Evolutionary conservation across 1,140 invertebrate genomes (phyloP).

Genomic region (Ectropis grisescens): DNA sequence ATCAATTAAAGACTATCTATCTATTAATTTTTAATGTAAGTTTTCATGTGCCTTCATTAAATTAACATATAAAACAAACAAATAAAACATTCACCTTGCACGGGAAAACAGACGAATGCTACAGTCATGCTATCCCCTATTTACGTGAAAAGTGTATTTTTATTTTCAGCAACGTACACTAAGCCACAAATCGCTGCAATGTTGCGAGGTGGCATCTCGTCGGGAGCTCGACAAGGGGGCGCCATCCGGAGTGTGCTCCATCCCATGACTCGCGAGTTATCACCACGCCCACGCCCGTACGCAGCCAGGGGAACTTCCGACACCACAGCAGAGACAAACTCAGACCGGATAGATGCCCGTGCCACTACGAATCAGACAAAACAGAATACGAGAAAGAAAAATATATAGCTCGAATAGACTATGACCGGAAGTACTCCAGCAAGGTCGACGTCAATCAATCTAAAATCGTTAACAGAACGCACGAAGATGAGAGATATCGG

Average conservation of each 20-base stretch:
- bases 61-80: no score
- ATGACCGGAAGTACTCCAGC: conserved; percentile 35
- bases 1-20: no score
- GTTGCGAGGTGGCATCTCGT: conserved; percentile 31
- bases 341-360: neutral
- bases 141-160: no score
- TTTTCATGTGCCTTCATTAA: no score
- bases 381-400: conserved; percentile 24
- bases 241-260: no score
- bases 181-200: conserved; percentile 57
- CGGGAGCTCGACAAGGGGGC: conserved; percentile 6
- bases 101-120: no score
- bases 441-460: conserved; percentile 30
- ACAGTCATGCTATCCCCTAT: no score
- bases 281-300: conserved; percentile 19
- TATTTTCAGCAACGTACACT: conserved; percentile 35
- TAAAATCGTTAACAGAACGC: conserved; percentile 5
- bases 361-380: neutral
- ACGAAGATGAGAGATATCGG: conserved; percentile 22
- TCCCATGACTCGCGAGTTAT: conserved; percentile 27
- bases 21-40: no score
- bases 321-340: neutral
- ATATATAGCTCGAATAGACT: no score
- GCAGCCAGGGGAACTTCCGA: conserved; percentile 22
- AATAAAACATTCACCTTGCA: no score